Conservation (phyloP, 2,797 vertebrate species). For the Cyprinella venusta region DNA sequence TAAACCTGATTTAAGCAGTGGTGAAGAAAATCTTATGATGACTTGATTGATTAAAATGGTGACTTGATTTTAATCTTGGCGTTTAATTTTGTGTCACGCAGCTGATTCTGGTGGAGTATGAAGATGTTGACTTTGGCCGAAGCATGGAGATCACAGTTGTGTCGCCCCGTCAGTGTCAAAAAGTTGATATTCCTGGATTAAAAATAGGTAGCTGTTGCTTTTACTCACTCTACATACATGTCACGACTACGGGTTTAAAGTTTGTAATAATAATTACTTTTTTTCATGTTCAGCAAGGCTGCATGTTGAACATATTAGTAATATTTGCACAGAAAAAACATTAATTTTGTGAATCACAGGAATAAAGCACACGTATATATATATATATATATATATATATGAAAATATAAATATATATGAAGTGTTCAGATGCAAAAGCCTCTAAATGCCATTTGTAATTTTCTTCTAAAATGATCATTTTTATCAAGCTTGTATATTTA, state of each 20-base stretch:
- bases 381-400: too few relatives aligned
- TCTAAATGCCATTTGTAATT: too few relatives aligned
- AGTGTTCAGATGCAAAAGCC: too few relatives aligned
- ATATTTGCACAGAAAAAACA: neutral
- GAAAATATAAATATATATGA: too few relatives aligned
- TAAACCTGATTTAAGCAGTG: neutral
- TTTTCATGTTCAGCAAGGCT: neutral
- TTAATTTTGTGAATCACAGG: neutral
- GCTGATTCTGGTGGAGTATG: slow-evolving; percentile 49
- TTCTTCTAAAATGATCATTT: too few relatives aligned
- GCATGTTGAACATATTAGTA: neutral
- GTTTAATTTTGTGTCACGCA: slow-evolving; percentile 18
- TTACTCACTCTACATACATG: neutral
- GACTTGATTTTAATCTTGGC: neutral
- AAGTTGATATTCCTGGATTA: slow-evolving; percentile 28
- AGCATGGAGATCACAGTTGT: neutral
- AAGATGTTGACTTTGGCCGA: slow-evolving; percentile 48
- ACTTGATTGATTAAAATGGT: neutral
- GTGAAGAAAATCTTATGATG: neutral
- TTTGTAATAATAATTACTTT: neutral
- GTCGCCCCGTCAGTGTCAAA: neutral
- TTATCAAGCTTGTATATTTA: too few relatives aligned
- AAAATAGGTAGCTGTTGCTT: slow-evolving; percentile 12
- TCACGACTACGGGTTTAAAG: neutral
- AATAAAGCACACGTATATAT: too few relatives aligned